Percentiles rank a stretch among this genome's conserved stretches.
phyloP scores from a whole-genome alignment of 2,113 vertebrate genomes.

The Chloroceryle aenea region DNA sequence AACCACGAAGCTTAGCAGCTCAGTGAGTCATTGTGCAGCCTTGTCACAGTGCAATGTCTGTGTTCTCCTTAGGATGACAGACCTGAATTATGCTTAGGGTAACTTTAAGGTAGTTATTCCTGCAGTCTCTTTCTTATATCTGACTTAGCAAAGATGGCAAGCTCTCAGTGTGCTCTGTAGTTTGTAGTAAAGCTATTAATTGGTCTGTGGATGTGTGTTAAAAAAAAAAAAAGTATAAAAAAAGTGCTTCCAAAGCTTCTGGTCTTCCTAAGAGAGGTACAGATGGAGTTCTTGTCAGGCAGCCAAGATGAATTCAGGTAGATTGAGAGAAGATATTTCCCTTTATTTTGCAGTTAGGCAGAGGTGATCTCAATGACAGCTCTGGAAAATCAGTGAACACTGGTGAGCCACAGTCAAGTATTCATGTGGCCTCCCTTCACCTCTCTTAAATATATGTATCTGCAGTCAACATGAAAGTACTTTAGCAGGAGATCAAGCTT shows the following conservation, averaged over 20 bases:
- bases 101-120: neutral
- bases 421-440: neutral
- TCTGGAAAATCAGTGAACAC: neutral
- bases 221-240: neutral
- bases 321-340: neutral
- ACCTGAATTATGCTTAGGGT: neutral
- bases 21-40: rapidly evolving
- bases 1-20: neutral
- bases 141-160: too few relatives aligned
- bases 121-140: neutral
- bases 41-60: neutral
- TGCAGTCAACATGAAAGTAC: neutral
- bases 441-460: neutral
- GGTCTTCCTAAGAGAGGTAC: neutral
- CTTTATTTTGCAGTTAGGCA: neutral
- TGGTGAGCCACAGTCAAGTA: neutral
- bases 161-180: neutral
- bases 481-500: neutral
- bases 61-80: neutral
- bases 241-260: neutral
- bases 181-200: neutral
- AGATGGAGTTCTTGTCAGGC: neutral
- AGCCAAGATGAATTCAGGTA: neutral
- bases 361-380: neutral
- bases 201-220: neutral